These are phyloP conservation scores for Phoebastria nigripes DNA, from an alignment of 2,797 vertebrate genomes.

Conservation along the genomic window DNA sequence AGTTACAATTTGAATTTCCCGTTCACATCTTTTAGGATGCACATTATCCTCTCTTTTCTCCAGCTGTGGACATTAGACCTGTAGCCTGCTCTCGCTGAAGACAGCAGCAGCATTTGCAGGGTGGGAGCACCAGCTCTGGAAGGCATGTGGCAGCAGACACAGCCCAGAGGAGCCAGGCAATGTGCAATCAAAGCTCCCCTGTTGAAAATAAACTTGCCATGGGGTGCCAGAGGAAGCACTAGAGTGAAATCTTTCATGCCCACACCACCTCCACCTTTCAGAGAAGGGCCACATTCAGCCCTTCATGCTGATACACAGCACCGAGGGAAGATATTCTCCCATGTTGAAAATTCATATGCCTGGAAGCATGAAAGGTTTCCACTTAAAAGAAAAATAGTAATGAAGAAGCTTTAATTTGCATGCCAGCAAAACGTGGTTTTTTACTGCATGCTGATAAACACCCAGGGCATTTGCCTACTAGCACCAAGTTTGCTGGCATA, in stretches of 20 bases:
- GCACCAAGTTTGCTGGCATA: background rate
- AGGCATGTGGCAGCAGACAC: fast-evolving
- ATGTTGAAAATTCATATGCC: background rate
- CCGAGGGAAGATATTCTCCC: fast-evolving
- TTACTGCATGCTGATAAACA: background rate
- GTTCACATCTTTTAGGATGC: background rate
- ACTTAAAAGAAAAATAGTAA: background rate
- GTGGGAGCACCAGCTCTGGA: background rate
- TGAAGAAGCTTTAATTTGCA: background rate
- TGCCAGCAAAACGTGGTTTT: background rate
- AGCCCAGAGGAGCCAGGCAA: background rate
- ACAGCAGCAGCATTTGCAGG: background rate
- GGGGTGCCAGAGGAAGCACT: background rate
- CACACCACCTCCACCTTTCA: background rate
- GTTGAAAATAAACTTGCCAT: background rate
- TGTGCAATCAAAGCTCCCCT: background rate
- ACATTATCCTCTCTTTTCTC: background rate
- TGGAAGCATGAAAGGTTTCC: background rate
- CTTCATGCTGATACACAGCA: background rate
- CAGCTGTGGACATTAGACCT: fast-evolving
- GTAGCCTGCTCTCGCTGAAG: background rate
- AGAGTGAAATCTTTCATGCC: background rate
- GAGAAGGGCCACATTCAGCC: background rate
- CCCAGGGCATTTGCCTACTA: background rate
- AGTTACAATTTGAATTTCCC: background rate